Conservation (phyloP, 2,113 vertebrate species). For the Sorex araneus region DNA sequence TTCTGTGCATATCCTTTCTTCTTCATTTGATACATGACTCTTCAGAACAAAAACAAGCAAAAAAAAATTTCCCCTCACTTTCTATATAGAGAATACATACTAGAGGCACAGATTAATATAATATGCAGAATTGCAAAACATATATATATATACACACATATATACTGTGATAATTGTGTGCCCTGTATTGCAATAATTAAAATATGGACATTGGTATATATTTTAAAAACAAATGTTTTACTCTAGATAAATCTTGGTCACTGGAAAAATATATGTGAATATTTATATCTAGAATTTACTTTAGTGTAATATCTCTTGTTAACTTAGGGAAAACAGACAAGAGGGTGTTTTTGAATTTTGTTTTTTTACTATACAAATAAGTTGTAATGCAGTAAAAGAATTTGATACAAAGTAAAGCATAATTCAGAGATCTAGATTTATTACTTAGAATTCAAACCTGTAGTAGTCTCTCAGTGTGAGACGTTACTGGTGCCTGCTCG, state of each 20-base stretch:
- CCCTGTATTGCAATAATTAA: too few relatives aligned
- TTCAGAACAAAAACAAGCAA: neutral
- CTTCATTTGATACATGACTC: neutral
- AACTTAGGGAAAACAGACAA: neutral
- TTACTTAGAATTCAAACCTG: constrained; percentile 30
- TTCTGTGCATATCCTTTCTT: neutral
- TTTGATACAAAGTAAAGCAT: neutral
- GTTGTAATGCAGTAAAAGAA: neutral
- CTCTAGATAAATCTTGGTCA: constrained; percentile 26
- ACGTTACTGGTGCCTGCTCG: too few relatives aligned
- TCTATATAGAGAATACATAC: too few relatives aligned
- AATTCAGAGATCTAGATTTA: neutral
- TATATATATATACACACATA: too few relatives aligned
- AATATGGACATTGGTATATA: too few relatives aligned
- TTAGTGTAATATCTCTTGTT: constrained; percentile 31
- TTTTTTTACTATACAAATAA: neutral
- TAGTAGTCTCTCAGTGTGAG: too few relatives aligned
- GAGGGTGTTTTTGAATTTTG: neutral
- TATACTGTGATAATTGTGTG: too few relatives aligned
- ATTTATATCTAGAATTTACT: neutral
- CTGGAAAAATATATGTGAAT: neutral
- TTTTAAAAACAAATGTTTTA: neutral
- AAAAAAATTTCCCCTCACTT: too few relatives aligned
- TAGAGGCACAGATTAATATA: neutral
- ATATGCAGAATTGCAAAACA: constrained; percentile 13